These are phyloP conservation scores for Koerneria pararmatus DNA, from an alignment of 2,888 invertebrate species.

Conservation along the genomic window DNA sequence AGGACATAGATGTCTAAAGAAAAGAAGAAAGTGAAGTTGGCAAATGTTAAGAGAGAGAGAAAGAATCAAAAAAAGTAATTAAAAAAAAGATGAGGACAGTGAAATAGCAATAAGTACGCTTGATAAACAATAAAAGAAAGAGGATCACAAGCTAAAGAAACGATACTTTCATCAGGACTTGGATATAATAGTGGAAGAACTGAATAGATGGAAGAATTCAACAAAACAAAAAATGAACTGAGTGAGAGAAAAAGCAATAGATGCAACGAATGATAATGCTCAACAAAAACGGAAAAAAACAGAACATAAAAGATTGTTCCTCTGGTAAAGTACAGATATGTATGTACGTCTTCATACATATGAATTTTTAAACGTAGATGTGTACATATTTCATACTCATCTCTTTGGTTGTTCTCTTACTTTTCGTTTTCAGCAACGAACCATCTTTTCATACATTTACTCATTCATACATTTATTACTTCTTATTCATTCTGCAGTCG, in stretches of 20 bases:
- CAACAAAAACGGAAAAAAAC: too few relatives aligned
- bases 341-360: too few relatives aligned
- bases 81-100: background rate
- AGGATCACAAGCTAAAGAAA: slow-evolving; percentile 24
- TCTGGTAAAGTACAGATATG: too few relatives aligned
- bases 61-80: background rate
- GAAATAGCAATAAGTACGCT: background rate
- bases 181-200: too few relatives aligned
- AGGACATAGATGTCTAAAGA: too few relatives aligned
- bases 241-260: too few relatives aligned
- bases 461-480: background rate
- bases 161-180: too few relatives aligned
- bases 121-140: background rate
- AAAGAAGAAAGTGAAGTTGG: too few relatives aligned
- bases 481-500: slow-evolving; percentile 41
- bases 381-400: background rate
- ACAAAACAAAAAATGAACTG: too few relatives aligned
- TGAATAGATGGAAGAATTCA: too few relatives aligned
- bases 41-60: background rate
- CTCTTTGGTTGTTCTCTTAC: background rate
- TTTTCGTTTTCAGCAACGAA: background rate
- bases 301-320: too few relatives aligned
- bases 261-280: too few relatives aligned
- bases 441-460: background rate
- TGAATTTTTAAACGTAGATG: background rate